Evolutionary conservation across 1,140 invertebrate genomes (phyloP).

Genomic region (Papilio xuthus): DNA sequence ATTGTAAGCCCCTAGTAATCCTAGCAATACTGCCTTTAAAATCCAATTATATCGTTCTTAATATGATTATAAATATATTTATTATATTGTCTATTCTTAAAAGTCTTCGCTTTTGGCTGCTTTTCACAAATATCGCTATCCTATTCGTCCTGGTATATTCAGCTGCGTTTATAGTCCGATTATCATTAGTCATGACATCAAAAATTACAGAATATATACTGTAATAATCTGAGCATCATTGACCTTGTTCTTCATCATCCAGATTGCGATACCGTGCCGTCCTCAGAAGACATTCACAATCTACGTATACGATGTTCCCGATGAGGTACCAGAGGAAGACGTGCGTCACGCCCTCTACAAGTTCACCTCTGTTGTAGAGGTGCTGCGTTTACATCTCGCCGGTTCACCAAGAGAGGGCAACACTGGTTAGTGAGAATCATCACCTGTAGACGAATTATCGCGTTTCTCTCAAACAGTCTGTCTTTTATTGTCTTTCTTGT

Average conservation of each 20-base stretch:
- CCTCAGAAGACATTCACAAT: slow-evolving; percentile 91
- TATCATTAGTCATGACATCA: not conserved
- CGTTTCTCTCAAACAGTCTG: too few relatives aligned
- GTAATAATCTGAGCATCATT: not conserved
- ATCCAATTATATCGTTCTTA: too few relatives aligned
- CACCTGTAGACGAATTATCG: not conserved
- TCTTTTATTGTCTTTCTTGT: too few relatives aligned
- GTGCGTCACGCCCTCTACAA: slow-evolving; percentile 90
- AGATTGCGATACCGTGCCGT: slow-evolving; percentile 91
- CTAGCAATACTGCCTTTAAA: too few relatives aligned
- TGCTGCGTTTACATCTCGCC: slow-evolving; percentile 82
- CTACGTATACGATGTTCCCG: slow-evolving; percentile 90
- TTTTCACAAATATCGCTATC: not conserved
- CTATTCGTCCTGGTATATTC: not conserved
- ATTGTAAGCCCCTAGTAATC: too few relatives aligned
- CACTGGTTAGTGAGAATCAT: slow-evolving; percentile 48
- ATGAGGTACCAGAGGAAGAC: slow-evolving; percentile 91
- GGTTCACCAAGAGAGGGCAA: slow-evolving; percentile 69
- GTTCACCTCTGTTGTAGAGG: slow-evolving; percentile 90
- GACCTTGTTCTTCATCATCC: slow-evolving; percentile 39
- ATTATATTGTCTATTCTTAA: too few relatives aligned
- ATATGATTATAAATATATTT: too few relatives aligned
- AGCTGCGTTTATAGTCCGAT: not conserved
- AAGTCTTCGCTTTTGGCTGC: too few relatives aligned
- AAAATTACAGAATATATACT: not conserved